phyloP scores from a whole-genome alignment of 2,113 vertebrate species.

The Archilochus colubris region DNA sequence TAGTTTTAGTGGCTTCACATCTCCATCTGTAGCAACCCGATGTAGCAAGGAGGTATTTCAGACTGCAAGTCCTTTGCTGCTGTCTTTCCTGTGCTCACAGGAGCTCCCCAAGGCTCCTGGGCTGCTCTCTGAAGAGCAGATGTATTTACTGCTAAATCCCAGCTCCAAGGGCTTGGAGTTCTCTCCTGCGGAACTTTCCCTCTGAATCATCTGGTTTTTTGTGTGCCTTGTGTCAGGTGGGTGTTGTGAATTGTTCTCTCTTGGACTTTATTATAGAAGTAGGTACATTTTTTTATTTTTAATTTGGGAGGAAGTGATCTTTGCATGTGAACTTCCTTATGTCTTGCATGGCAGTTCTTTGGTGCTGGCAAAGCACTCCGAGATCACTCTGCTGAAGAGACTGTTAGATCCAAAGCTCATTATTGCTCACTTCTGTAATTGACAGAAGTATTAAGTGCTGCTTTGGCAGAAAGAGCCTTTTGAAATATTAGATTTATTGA shows the following conservation, averaged over 20 bases:
- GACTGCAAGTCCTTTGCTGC: background rate
- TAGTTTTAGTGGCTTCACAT: background rate
- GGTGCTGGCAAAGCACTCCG: background rate
- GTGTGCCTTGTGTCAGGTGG: accelerated
- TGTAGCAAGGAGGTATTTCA: background rate
- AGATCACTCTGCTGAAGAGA: background rate
- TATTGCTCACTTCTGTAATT: background rate
- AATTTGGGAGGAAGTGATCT: background rate
- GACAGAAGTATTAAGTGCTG: conserved; percentile 11
- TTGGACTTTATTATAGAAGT: background rate
- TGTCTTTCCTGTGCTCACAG: accelerated
- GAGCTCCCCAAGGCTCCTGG: background rate
- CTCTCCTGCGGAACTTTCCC: background rate
- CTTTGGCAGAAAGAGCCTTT: conserved; percentile 29
- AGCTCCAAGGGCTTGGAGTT: background rate
- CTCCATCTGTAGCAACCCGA: background rate
- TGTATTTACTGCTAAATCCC: background rate
- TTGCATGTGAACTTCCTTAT: background rate
- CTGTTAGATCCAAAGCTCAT: conserved; percentile 8
- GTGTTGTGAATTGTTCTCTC: background rate
- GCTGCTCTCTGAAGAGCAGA: background rate
- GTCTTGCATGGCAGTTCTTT: background rate
- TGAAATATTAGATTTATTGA: conserved; percentile 28
- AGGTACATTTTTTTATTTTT: background rate
- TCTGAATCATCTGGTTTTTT: background rate